Evolutionary conservation across 1,140 invertebrate genomes (phyloP).

Genomic region (Drosophila pandora): DNA sequence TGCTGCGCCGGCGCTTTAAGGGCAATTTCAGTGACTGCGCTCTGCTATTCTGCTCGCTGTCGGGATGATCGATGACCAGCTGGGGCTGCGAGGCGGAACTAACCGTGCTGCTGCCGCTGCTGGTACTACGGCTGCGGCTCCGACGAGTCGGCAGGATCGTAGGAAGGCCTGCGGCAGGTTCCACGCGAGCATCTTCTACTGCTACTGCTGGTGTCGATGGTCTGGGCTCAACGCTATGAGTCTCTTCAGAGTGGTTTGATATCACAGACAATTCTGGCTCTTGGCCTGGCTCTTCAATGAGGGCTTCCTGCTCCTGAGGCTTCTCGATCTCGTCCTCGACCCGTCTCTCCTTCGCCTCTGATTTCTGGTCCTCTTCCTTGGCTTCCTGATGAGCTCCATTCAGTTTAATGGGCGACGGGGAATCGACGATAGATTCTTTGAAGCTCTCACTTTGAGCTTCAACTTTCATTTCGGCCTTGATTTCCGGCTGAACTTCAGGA

Average conservation of each 20-base stretch:
- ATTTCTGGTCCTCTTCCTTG: not conserved
- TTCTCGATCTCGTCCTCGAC: not conserved
- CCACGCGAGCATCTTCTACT: not conserved
- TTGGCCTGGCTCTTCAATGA: not conserved
- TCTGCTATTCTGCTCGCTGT: constrained; percentile 54
- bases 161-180: not conserved
- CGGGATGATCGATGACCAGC: constrained; percentile 70
- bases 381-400: constrained; percentile 53
- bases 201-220: not conserved
- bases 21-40: constrained; percentile 21
- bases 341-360: not conserved
- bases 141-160: constrained; percentile 27
- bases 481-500: not conserved
- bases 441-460: not conserved
- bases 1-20: constrained; percentile 35
- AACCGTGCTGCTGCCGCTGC: constrained; percentile 51
- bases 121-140: constrained; percentile 22
- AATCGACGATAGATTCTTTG: not conserved
- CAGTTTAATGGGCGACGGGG: constrained; percentile 33
- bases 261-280: constrained; percentile 59
- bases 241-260: constrained; percentile 43
- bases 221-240: constrained; percentile 7
- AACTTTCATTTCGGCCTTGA: not conserved
- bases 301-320: constrained; percentile 1
- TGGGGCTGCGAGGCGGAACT: constrained; percentile 70